Evolutionary conservation across 2,888 invertebrate species (phyloP).

Genomic region (Pammene fasciana): DNA sequence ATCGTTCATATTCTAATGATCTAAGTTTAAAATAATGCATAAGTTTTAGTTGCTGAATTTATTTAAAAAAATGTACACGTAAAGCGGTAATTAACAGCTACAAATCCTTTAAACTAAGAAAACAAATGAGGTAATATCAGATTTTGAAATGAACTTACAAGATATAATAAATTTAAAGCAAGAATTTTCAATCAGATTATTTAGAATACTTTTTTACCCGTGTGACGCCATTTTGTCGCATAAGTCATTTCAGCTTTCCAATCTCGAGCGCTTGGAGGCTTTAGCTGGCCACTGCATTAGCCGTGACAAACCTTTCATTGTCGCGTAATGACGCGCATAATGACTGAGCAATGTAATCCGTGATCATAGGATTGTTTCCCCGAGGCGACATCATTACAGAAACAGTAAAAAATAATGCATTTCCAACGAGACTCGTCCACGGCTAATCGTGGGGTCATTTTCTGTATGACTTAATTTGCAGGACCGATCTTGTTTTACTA

Average conservation of each 20-base stretch:
- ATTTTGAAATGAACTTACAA: no score
- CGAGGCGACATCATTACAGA: constrained; percentile 59
- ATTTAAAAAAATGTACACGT: no score
- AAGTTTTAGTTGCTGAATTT: no score
- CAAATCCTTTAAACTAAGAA: no score
- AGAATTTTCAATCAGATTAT: no score
- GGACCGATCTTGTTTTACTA: background rate
- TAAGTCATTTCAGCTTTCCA: background rate
- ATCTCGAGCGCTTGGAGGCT: constrained; percentile 29
- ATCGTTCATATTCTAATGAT: no score
- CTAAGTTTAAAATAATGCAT: no score
- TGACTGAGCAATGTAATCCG: constrained; percentile 52
- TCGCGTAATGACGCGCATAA: constrained; percentile 54
- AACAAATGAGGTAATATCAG: no score
- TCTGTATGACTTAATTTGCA: constrained; percentile 56
- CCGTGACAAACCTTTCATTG: constrained; percentile 31
- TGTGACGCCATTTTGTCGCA: background rate
- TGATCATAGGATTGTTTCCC: constrained; percentile 52
- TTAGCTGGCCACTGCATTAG: constrained; percentile 22
- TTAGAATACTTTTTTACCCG: no score
- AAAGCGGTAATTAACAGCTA: no score
- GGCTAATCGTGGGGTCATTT: constrained; percentile 53
- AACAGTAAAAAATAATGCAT: constrained; percentile 55
- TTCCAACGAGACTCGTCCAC: constrained; percentile 50
- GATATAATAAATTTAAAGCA: no score